Base-by-base conservation (phyloP, 2,113 vertebrate species). In the Cygnus atratus region DNA sequence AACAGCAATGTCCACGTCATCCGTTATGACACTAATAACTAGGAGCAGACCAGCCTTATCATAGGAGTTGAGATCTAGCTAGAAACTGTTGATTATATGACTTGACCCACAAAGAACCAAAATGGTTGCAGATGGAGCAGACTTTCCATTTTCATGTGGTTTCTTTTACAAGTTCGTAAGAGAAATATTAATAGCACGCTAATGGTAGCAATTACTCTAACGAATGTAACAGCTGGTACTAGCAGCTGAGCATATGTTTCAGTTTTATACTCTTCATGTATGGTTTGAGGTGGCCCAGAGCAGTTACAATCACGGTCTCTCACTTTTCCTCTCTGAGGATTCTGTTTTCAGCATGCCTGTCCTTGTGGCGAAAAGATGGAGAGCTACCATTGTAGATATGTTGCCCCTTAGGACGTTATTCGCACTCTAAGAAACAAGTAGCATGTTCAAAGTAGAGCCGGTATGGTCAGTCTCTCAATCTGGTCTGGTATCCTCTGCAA, bases 111-210 rank as follows among this genome's bases (percentile, higher is more conserved):
- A 81, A 52, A 92, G 74, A 87, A 52, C 26, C 7, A n/a, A 77
- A 94, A 95, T 11, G 50, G 44, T 13, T 95, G 55, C 95, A 94
- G 86, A 87, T 73, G 0, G 62, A 91, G 62, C 71, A 95, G 70
- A 71, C 39, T 77, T 92, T 85, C 71, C 66, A 59, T 91, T 94
- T 92, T 81, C 75, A 46, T 81, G 82, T 84, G 13, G 82, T 92
- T 91, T 83, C 44, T 92, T 71, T 61, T 62, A 71, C 4, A 13
- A 78, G 63, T 92, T 88, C 89, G 44, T 88, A 88, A 74, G 71
- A 85, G 91, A 94, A 96, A 95, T 96, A 97, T 97, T 97, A 96
- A 96, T 91, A 96, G 91, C 87, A 93, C 70, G 10, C 70, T 94
- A 92, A 96, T 92, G 83, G 85, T 50, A 94, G 91, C 93, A 94